These are phyloP conservation scores for Achroia grisella DNA, from an alignment of 1,140 invertebrate genomes.

Conservation along the genomic window DNA sequence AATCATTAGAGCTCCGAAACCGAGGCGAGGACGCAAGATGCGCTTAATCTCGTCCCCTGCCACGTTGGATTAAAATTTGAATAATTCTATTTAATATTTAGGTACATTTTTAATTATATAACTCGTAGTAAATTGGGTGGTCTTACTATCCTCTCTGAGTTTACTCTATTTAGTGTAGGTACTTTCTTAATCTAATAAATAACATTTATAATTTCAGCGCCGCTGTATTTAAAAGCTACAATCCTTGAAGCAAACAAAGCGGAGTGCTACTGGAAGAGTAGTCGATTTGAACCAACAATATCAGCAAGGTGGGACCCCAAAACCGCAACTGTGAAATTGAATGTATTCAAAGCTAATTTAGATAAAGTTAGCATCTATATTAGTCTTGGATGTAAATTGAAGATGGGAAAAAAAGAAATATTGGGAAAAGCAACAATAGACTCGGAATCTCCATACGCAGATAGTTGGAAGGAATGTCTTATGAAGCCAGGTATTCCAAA, in stretches of 20 bases:
- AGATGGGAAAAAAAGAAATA: constrained; percentile 71
- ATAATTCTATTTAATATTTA: no score
- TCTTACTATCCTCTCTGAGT: no score
- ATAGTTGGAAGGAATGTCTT: constrained; percentile 60
- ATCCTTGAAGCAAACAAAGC: constrained; percentile 80
- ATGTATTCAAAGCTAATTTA: constrained; percentile 59
- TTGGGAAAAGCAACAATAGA: constrained; percentile 65
- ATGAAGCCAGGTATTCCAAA: constrained; percentile 60
- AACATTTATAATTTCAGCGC: constrained; percentile 63
- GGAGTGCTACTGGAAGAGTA: constrained; percentile 84
- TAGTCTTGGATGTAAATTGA: constrained; percentile 67
- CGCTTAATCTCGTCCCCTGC: no score
- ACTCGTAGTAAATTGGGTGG: no score
- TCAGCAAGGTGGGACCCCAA: constrained; percentile 76
- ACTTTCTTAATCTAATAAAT: neutral
- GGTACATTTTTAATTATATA: no score
- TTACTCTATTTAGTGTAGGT: no score
- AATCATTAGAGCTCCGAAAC: no score
- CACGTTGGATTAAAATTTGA: no score
- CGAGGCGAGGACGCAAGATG: no score
- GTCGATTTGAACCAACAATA: constrained; percentile 80
- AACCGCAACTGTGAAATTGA: constrained; percentile 61
- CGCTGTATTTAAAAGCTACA: constrained; percentile 83
- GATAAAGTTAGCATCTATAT: constrained; percentile 68
- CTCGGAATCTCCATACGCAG: constrained; percentile 52